phyloP scores from a whole-genome alignment of 1,140 invertebrate species.

The Zaprionus nigranus region DNA sequence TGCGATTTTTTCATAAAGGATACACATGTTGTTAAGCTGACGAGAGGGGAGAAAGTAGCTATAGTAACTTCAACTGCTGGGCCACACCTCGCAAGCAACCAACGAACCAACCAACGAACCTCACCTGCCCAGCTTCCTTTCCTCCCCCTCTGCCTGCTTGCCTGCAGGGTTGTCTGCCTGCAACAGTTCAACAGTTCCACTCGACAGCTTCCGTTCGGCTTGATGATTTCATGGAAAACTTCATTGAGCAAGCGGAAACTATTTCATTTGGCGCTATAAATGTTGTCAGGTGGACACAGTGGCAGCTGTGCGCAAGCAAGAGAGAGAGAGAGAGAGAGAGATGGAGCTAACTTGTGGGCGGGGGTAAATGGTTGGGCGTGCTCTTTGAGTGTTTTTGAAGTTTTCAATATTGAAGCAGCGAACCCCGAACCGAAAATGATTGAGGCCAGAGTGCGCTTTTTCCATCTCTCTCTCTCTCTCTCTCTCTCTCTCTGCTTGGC shows the following conservation, averaged over 20 bases:
- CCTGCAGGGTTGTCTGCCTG: conserved; percentile 38
- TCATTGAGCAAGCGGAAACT: conserved; percentile 81
- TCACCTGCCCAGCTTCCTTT: background rate
- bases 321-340: background rate
- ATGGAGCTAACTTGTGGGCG: background rate
- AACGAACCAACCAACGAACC: background rate
- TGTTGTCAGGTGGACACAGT: conserved; percentile 43
- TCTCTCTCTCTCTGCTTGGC: background rate
- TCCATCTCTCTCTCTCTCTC: background rate
- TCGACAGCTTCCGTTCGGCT: conserved; percentile 80
- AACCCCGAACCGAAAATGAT: conserved; percentile 38
- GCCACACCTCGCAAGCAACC: conserved; percentile 28
- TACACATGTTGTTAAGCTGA: conserved; percentile 5
- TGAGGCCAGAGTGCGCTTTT: conserved; percentile 29
- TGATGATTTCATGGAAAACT: conserved; percentile 82
- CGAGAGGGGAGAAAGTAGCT: conserved; percentile 3
- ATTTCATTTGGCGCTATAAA: conserved; percentile 73
- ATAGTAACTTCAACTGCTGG: background rate
- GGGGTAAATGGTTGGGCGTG: conserved; percentile 7
- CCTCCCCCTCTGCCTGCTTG: background rate
- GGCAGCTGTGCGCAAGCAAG: background rate
- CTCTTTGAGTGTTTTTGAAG: conserved; percentile 66
- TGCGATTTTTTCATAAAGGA: conserved; percentile 11
- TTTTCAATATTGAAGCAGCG: conserved; percentile 57
- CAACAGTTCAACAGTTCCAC: conserved; percentile 75